These are phyloP conservation scores for Eupristina koningsbergeri DNA, from an alignment of 1,140 invertebrate genomes.

Conservation along the genomic window DNA sequence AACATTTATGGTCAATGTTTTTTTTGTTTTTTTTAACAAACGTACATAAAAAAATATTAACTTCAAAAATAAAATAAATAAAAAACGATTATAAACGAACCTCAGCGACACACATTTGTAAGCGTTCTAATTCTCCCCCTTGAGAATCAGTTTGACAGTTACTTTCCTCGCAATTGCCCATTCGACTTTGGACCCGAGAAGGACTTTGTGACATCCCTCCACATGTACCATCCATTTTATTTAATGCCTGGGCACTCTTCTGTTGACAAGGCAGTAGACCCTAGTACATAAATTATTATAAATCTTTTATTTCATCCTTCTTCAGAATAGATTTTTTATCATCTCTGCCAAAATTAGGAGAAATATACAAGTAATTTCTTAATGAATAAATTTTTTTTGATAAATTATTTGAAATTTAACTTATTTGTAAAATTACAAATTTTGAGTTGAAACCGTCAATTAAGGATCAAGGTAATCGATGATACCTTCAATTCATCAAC, in stretches of 20 bases:
- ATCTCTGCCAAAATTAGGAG: too few relatives aligned
- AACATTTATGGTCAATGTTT: too few relatives aligned
- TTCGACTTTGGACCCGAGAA: neutral
- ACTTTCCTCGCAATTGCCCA: neutral
- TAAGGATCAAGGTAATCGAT: too few relatives aligned
- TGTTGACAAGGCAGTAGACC: neutral
- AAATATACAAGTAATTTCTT: too few relatives aligned
- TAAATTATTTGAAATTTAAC: too few relatives aligned
- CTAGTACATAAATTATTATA: neutral
- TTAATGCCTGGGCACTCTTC: neutral
- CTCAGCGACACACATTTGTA: neutral
- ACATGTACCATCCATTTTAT: neutral
- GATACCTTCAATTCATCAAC: too few relatives aligned
- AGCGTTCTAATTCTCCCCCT: neutral
- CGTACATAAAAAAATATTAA: neutral
- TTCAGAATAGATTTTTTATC: too few relatives aligned
- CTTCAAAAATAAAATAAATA: neutral
- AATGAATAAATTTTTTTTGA: too few relatives aligned
- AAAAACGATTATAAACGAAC: neutral
- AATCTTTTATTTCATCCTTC: too few relatives aligned
- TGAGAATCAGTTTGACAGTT: neutral
- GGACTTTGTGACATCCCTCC: neutral
- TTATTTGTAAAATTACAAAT: too few relatives aligned
- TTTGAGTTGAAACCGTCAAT: too few relatives aligned
- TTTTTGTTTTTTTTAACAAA: too few relatives aligned